These are phyloP conservation scores for Platygyra sinensis DNA, from an alignment of 64 coral and sea anemone genomes.

Conservation along the genomic window DNA sequence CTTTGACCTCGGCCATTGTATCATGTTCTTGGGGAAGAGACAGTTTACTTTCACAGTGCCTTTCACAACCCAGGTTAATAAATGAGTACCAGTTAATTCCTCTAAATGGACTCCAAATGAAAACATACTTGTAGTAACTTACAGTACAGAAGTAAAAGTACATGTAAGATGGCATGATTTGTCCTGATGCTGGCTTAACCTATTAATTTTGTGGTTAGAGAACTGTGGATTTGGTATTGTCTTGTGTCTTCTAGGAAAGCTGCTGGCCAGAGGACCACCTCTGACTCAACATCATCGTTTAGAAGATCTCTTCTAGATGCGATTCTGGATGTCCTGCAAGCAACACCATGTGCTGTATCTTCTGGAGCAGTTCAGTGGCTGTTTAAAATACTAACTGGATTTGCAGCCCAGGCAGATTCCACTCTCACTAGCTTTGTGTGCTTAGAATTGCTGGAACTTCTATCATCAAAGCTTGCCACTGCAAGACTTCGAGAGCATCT, in stretches of 20 bases:
- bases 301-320: conserved; percentile 57
- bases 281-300: conserved; percentile 58
- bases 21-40: too few relatives aligned
- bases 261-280: conserved; percentile 22
- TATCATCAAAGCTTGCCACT: conserved; percentile 59
- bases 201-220: too few relatives aligned
- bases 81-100: too few relatives aligned
- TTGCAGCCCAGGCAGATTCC: conserved; percentile 63
- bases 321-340: conserved; percentile 70
- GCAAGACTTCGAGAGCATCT: conserved; percentile 30
- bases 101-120: too few relatives aligned
- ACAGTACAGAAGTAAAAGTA: too few relatives aligned
- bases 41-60: too few relatives aligned
- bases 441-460: conserved; percentile 65
- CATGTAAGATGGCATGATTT: too few relatives aligned
- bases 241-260: conserved; percentile 53
- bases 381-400: conserved; percentile 74
- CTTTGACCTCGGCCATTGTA: too few relatives aligned
- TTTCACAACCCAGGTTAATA: too few relatives aligned
- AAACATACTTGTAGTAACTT: too few relatives aligned
- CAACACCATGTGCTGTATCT: conserved; percentile 58
- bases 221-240: not conserved
- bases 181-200: too few relatives aligned
- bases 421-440: conserved; percentile 54
- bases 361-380: conserved; percentile 80